A percentile compares a stretch with the other conserved stretches of the same genome.
phyloP scores from a whole-genome alignment of 2,797 vertebrate genomes.

The Sebastiscus albofasciatus region DNA sequence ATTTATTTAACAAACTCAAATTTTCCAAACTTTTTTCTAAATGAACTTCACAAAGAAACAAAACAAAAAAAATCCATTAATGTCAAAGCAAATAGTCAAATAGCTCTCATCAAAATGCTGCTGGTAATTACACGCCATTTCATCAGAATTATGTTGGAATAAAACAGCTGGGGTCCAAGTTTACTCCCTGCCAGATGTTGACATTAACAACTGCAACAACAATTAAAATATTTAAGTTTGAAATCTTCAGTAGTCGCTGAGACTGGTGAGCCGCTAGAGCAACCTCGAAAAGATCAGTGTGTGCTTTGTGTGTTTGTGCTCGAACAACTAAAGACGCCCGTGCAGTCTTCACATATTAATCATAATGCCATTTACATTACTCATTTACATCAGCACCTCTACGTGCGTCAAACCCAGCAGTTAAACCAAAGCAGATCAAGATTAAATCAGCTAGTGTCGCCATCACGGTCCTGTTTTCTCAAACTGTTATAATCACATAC shows the following conservation, averaged over 20 bases:
- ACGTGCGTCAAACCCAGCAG: background rate
- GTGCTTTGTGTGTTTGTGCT: background rate
- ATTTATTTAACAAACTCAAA: too few relatives aligned
- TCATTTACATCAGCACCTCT: background rate
- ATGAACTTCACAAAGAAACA: too few relatives aligned
- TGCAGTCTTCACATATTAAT: background rate
- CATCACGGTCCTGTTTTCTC: background rate
- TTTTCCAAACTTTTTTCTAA: too few relatives aligned
- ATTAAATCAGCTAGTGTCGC: background rate
- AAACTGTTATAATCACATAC: conserved; percentile 11
- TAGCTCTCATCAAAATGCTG: background rate
- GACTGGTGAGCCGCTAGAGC: background rate
- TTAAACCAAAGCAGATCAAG: background rate
- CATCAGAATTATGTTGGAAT: background rate
- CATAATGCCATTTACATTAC: background rate
- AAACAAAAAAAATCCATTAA: too few relatives aligned
- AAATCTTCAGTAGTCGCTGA: background rate
- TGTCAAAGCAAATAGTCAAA: too few relatives aligned
- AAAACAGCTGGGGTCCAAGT: background rate
- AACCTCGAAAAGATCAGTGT: background rate
- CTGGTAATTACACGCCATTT: background rate
- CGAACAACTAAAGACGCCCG: background rate
- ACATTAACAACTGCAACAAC: background rate
- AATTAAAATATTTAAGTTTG: background rate
- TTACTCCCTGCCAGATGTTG: background rate